phyloP scores from a whole-genome alignment of 2,888 invertebrate species.

The Limnephilus auricula region DNA sequence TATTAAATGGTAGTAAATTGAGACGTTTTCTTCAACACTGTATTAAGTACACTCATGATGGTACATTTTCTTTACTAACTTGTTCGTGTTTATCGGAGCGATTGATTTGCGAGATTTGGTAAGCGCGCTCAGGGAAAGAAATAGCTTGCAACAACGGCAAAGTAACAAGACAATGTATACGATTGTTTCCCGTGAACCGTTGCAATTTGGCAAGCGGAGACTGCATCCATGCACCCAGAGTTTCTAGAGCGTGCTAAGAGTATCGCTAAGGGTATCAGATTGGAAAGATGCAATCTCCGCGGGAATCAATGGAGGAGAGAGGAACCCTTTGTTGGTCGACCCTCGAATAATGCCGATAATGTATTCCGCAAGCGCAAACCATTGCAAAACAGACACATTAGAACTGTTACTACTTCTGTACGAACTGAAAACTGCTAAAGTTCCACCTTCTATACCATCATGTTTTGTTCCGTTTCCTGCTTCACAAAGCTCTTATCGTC shows the following conservation, averaged over 20 bases:
- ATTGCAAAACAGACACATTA: conserved; percentile 7
- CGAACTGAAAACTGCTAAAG: neutral
- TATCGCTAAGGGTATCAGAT: conserved; percentile 16
- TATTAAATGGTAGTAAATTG: too few relatives aligned
- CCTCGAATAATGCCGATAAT: neutral
- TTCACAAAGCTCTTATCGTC: neutral
- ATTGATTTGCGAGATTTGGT: neutral
- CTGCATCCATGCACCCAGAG: conserved; percentile 32
- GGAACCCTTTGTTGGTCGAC: neutral
- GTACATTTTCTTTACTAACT: neutral
- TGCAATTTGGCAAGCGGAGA: conserved; percentile 40
- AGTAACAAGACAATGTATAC: conserved; percentile 22
- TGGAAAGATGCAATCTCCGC: conserved; percentile 37
- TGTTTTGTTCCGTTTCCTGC: neutral
- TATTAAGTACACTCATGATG: neutral
- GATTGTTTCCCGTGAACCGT: conserved; percentile 38
- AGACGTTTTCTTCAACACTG: too few relatives aligned
- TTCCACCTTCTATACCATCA: neutral
- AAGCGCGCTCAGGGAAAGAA: neutral
- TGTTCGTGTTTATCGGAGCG: neutral
- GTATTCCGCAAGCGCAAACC: neutral
- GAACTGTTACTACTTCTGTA: neutral
- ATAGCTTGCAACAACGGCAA: conserved; percentile 9
- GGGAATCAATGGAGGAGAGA: conserved; percentile 11
- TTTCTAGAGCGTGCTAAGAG: conserved; percentile 17